Evolutionary conservation across 2,797 vertebrate species (phyloP), one percentile per base, ranked within the genome.

Genomic region (Melanotaenia pygmaea): DNA sequence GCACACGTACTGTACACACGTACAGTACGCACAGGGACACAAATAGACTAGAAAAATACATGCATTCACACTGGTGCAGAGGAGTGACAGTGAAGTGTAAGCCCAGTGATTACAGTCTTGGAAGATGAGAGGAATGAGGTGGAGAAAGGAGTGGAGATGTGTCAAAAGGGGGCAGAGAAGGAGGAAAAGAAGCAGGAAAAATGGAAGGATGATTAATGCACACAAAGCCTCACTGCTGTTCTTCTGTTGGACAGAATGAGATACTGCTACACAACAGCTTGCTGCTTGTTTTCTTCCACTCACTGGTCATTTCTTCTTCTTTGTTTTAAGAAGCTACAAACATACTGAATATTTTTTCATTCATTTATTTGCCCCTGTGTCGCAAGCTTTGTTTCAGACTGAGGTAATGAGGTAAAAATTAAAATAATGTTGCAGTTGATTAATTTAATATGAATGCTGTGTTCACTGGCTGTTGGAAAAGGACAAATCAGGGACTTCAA

Each of bases 41-140:
- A 70, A 63, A 77, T 20, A 81, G 47, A 69, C 71, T 4, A 12
- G 47, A 24, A 24, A 54, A 16, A 64, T 11, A 1, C 75, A 72
- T 76, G 72, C 68, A 76, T 59, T 77, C 71, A 69, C 58, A 32
- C 70, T 64, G 77, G 68, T 81, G 77, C 16, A 24, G 81, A 75
- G 69, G 73, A 83, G 79, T 85, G 89, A 93, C 88, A 89, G 88
- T 87, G 89, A 91, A 86, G 81, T 57, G 84, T 76, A 79, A 89
- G 80, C 81, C 83, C 72, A 24, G 88, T 91, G 83, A 91, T 89
- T 90, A 91, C 40, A 84, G 80, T 65, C 86, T 84, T 45, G 84
- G 86, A 84, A 76, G 88, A 87, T 78, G 85, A 91, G 89, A 88
- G 79, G 82, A 85, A 76, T 40, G 88, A 86, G 88, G 85, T 57